A percentile compares a stretch with the other conserved stretches of the same genome.
Evolutionary conservation across 2,797 vertebrate species (phyloP).

Genomic region (Phalanger gymnotis): DNA sequence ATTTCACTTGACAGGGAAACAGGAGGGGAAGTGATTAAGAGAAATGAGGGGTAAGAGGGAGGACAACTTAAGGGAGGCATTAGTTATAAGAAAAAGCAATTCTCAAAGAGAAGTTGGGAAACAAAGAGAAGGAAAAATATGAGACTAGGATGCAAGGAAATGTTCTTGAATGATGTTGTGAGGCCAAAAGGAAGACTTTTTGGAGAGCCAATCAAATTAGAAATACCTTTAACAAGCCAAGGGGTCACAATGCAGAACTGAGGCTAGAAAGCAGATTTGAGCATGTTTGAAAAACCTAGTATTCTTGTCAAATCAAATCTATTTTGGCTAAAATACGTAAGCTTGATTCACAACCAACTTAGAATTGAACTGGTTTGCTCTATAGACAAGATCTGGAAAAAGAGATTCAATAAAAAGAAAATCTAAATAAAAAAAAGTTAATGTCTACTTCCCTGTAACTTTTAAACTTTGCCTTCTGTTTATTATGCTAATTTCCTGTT

Average conservation of each 20-base stretch:
- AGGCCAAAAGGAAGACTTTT: background rate
- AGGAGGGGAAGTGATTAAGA: too few species aligned
- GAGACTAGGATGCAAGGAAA: background rate
- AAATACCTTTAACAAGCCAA: background rate
- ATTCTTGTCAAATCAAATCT: background rate
- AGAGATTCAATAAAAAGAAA: background rate
- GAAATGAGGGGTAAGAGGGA: too few species aligned
- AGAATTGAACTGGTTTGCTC: too few species aligned
- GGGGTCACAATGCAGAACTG: background rate
- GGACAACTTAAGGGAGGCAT: too few species aligned
- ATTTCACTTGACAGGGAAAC: too few species aligned
- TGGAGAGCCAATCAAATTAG: background rate
- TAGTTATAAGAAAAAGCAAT: background rate
- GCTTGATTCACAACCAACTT: background rate
- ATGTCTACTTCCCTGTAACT: background rate
- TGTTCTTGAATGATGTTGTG: background rate
- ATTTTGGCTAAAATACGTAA: background rate
- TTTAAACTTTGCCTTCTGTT: background rate
- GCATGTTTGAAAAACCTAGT: background rate
- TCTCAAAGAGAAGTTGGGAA: background rate
- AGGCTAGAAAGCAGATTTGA: background rate
- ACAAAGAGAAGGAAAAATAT: background rate
- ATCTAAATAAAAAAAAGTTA: background rate
- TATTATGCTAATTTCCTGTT: background rate
- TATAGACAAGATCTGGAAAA: background rate